Evolutionary conservation across 2,113 vertebrate species (phyloP).

Genomic region (Hydrolagus affinis): DNA sequence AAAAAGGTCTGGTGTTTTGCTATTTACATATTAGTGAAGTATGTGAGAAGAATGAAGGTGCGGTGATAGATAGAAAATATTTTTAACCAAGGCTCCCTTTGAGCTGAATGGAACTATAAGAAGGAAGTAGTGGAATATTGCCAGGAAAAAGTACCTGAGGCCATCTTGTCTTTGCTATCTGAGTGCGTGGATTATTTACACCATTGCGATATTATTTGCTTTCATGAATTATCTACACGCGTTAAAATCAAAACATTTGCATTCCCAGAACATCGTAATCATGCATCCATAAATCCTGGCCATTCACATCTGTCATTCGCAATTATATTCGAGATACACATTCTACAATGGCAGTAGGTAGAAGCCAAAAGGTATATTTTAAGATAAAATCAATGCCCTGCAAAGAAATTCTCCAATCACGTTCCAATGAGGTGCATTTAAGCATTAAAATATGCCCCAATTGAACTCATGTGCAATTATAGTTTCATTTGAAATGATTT

Average conservation of each 20-base stretch:
- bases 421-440: too few relatives aligned
- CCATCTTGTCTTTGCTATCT: not conserved
- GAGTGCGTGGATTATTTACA: not conserved
- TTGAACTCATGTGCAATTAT: too few relatives aligned
- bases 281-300: too few relatives aligned
- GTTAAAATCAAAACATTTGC: not conserved
- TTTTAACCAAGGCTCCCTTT: not conserved
- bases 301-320: too few relatives aligned
- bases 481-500: too few relatives aligned
- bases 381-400: too few relatives aligned
- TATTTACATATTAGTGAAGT: not conserved
- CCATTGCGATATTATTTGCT: not conserved
- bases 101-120: not conserved
- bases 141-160: not conserved
- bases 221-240: not conserved
- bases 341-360: too few relatives aligned
- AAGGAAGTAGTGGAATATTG: not conserved
- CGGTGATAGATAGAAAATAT: not conserved
- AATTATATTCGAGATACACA: too few relatives aligned
- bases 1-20: not conserved
- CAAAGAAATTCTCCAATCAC: too few relatives aligned
- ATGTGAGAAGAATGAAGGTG: not conserved
- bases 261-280: too few relatives aligned
- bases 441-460: too few relatives aligned
- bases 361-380: too few relatives aligned